phyloP scores from a whole-genome alignment of 2,888 invertebrate species.

The Scaptomyza cyrtandrae region DNA sequence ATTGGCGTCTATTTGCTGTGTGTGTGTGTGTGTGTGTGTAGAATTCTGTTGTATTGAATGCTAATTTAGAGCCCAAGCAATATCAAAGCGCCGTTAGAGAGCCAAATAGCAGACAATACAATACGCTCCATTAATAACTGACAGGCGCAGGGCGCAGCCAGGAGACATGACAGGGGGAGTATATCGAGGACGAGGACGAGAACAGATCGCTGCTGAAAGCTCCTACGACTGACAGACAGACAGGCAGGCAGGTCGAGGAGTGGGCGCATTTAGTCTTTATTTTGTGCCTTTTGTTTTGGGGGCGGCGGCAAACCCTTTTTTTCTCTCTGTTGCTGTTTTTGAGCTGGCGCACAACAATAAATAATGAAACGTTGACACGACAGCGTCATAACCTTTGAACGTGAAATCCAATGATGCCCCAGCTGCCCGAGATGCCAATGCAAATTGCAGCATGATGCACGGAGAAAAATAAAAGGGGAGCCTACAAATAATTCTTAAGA shows the following conservation, averaged over 20 bases:
- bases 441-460: constrained; percentile 13
- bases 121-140: constrained; percentile 77
- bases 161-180: not conserved
- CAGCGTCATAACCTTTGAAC: constrained; percentile 84
- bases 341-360: constrained; percentile 72
- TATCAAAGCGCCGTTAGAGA: constrained; percentile 74
- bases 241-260: constrained; percentile 49
- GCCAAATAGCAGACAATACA: constrained; percentile 61
- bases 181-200: constrained; percentile 29
- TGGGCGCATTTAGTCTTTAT: constrained; percentile 63
- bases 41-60: constrained; percentile 76
- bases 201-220: constrained; percentile 44
- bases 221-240: constrained; percentile 31
- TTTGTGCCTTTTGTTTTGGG: constrained; percentile 65
- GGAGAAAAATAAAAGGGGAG: not conserved
- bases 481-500: too few species aligned
- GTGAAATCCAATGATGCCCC: constrained; percentile 63
- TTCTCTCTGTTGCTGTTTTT: not conserved
- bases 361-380: constrained; percentile 83
- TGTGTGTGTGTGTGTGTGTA: constrained; percentile 8
- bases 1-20: constrained; percentile 65
- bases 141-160: constrained; percentile 56
- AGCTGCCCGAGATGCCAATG: constrained; percentile 34
- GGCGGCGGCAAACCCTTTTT: constrained; percentile 69
- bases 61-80: constrained; percentile 71